These are phyloP conservation scores for Trinorchestia longiramus DNA, from an alignment of 1,140 invertebrate genomes.

Conservation along the genomic window DNA sequence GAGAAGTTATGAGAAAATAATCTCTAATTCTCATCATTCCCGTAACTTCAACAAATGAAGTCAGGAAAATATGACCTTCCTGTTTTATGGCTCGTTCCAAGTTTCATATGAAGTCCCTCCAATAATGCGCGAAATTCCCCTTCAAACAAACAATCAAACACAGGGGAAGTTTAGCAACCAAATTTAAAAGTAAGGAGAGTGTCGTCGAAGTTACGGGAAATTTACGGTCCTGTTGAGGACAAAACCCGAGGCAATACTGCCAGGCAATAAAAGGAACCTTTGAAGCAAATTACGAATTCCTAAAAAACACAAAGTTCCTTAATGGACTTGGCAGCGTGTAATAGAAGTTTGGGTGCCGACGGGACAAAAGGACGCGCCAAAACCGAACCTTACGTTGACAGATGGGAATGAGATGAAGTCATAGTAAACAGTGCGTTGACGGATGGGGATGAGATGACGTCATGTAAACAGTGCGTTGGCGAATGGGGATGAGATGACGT, in stretches of 20 bases:
- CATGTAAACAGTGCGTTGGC: not conserved
- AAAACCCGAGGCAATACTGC: not conserved
- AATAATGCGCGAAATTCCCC: not conserved
- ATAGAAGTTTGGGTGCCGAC: not conserved
- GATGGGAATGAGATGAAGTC: not conserved
- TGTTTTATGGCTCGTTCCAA: not conserved
- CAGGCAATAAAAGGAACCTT: not conserved
- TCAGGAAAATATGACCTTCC: not conserved
- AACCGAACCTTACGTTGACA: not conserved
- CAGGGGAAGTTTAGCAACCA: not conserved
- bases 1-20: not conserved
- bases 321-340: constrained; percentile 6
- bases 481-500: not conserved
- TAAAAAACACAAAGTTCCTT: not conserved
- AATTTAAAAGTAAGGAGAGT: not conserved
- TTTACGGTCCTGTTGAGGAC: not conserved
- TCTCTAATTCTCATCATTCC: not conserved
- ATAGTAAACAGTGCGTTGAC: not conserved
- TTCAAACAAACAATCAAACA: not conserved
- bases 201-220: not conserved
- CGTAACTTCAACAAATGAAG: not conserved
- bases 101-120: not conserved
- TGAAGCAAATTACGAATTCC: not conserved
- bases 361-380: not conserved
- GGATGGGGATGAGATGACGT: too few relatives aligned